Conservation (phyloP, 2,888 invertebrate species). For the Oxycera nigricornis region DNA sequence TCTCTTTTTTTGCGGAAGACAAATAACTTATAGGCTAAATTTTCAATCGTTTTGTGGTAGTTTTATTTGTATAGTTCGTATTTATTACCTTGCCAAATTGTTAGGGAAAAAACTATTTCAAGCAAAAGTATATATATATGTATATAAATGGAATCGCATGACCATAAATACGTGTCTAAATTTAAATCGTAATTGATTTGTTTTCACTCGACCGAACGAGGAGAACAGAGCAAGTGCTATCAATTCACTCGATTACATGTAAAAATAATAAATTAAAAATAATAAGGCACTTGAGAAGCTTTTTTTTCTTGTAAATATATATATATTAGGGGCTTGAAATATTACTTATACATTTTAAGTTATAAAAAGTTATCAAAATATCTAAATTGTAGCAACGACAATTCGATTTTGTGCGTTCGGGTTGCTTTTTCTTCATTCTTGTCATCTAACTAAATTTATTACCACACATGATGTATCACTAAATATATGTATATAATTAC, state of each 20-base stretch:
- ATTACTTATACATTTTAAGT: conserved; percentile 28
- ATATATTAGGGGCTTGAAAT: conserved; percentile 4
- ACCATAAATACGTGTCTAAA: not conserved
- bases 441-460: conserved; percentile 27
- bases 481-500: conserved; percentile 31
- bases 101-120: not conserved
- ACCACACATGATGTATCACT: conserved; percentile 40
- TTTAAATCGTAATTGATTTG: not conserved
- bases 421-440: conserved; percentile 7
- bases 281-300: conserved; percentile 40
- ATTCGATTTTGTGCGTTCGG: conserved; percentile 27
- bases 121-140: not conserved
- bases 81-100: not conserved
- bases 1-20: conserved; percentile 29
- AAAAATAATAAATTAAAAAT: conserved; percentile 41
- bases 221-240: conserved; percentile 9
- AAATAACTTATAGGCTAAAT: conserved; percentile 23
- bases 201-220: not conserved
- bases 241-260: not conserved
- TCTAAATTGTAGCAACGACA: conserved; percentile 17
- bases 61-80: not conserved
- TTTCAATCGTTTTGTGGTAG: conserved; percentile 1
- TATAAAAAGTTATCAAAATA: conserved; percentile 28
- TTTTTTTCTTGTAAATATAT: conserved; percentile 30
- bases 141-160: too few relatives aligned